Percentiles rank a stretch among this genome's conserved stretches.
These are phyloP conservation scores for Anoplophora glabripennis DNA, from an alignment of 1,140 invertebrate genomes.

Conservation along the genomic window DNA sequence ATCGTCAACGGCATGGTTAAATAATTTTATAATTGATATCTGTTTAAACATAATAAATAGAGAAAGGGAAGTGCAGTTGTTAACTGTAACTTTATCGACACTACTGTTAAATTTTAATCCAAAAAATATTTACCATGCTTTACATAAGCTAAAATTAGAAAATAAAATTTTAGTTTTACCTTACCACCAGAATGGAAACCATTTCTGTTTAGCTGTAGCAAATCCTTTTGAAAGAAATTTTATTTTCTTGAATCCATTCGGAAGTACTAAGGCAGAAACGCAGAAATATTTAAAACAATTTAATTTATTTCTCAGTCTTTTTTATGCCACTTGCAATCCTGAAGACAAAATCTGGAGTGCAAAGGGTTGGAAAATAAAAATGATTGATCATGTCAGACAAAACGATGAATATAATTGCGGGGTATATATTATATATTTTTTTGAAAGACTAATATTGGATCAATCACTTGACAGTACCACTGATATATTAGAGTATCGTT, in stretches of 20 bases:
- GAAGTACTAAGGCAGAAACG: background rate
- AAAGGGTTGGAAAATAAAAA: background rate
- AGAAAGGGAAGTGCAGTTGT: background rate
- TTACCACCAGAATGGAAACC: background rate
- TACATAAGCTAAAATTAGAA: background rate
- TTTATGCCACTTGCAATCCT: background rate
- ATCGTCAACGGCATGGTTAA: background rate
- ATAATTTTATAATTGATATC: constrained; percentile 5
- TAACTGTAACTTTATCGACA: too few species aligned
- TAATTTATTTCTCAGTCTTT: background rate
- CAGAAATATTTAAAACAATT: background rate
- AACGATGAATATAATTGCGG: constrained; percentile 4
- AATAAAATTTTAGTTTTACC: background rate
- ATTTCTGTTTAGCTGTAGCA: constrained; percentile 11
- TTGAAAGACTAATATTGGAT: background rate
- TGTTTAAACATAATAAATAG: constrained; percentile 1
- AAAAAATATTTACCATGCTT: background rate
- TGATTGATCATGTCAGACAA: constrained; percentile 8
- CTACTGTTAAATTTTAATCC: constrained; percentile 4
- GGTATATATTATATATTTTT: background rate
- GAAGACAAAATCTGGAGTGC: background rate
- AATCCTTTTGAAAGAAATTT: background rate
- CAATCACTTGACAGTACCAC: background rate
- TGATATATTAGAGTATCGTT: background rate
- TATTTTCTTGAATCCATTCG: constrained; percentile 7